Percentiles rank a stretch among this genome's conserved stretches.
These are phyloP conservation scores for Crotalus adamanteus DNA, from an alignment of 2,797 vertebrate species.

Conservation along the genomic window DNA sequence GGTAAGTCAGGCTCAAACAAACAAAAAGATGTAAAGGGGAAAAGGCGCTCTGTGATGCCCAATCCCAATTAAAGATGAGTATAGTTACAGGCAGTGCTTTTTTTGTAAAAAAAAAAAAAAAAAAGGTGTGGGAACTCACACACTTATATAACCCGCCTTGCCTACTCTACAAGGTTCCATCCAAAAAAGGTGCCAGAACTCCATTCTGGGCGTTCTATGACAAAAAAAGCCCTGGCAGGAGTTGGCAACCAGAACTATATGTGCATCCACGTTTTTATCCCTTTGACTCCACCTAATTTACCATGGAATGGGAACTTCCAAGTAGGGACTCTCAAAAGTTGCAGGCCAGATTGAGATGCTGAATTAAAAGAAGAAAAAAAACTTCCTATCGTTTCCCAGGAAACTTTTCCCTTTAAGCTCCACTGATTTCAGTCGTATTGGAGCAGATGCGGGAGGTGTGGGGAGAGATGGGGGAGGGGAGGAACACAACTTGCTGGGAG, in stretches of 20 bases:
- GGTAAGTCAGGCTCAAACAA: background rate
- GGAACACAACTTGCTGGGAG: background rate
- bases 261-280: background rate
- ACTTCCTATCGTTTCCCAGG: background rate
- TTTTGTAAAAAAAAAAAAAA: too few relatives aligned
- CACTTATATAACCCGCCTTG: too few relatives aligned
- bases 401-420: background rate
- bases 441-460: background rate
- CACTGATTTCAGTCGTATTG: background rate
- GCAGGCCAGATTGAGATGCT: background rate
- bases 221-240: background rate
- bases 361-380: background rate
- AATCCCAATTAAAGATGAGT: background rate
- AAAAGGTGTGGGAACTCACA: too few relatives aligned
- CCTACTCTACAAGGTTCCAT: too few relatives aligned
- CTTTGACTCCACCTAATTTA: background rate
- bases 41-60: background rate
- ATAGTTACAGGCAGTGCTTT: background rate
- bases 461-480: fast-evolving
- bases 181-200: too few relatives aligned
- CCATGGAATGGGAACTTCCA: background rate
- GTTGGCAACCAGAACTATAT: background rate
- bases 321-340: background rate
- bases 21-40: background rate
- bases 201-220: too few relatives aligned